Evolutionary conservation across 2,888 invertebrate species (phyloP).

Genomic region (Leptinotarsa rubiginosa): DNA sequence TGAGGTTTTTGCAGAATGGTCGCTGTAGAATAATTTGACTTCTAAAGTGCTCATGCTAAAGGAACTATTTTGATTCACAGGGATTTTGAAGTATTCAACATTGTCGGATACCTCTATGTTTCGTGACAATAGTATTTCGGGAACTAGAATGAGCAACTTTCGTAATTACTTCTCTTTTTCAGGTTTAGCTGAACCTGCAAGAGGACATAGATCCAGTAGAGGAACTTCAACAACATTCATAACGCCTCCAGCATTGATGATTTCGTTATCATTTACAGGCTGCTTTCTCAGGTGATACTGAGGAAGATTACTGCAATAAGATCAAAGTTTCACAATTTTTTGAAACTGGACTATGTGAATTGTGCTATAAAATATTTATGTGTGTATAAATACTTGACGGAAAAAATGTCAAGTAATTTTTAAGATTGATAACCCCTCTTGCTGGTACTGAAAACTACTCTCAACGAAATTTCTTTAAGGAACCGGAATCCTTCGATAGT

Average conservation of each 20-base stretch:
- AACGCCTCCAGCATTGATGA: conserved; percentile 40
- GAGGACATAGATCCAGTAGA: conserved; percentile 61
- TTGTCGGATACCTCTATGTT: too few species aligned
- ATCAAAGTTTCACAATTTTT: not conserved
- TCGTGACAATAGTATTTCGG: too few species aligned
- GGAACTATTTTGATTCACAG: too few species aligned
- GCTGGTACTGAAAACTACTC: not conserved
- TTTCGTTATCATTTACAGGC: conserved; percentile 34
- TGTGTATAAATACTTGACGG: conserved; percentile 1
- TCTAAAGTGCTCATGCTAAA: too few species aligned
- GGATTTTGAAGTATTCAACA: too few species aligned
- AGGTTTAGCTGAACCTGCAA: conserved; percentile 65
- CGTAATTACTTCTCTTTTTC: conserved; percentile 45
- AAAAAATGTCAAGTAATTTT: not conserved
- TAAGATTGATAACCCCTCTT: not conserved
- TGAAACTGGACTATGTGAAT: not conserved
- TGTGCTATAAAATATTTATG: conserved; percentile 1
- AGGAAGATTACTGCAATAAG: not conserved
- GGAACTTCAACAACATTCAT: conserved; percentile 52
- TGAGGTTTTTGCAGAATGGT: too few species aligned
- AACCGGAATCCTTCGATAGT: not conserved
- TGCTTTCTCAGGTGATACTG: conserved; percentile 36
- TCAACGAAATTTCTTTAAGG: not conserved
- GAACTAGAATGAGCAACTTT: not conserved
- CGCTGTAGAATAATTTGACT: too few species aligned